Conservation (phyloP, 30 jellyfish, hydroid and myxozoan genomes). For the Aurelia aurita region DNA sequence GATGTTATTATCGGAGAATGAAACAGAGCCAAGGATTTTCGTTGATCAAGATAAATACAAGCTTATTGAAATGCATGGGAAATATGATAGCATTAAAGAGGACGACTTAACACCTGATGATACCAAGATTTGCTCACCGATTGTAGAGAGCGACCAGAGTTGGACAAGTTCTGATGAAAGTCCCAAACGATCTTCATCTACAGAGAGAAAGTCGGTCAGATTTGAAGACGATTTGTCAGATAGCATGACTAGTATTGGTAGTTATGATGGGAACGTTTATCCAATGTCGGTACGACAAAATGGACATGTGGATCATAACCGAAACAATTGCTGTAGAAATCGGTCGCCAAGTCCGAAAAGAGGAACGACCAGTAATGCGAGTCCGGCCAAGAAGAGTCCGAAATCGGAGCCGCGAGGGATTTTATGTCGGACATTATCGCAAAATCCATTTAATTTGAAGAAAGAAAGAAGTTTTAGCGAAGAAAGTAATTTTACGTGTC, state of each 20-base stretch:
- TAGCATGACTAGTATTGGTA: neutral
- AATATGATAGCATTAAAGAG: conserved; percentile 14
- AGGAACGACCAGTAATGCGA: too few species aligned
- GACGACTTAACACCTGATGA: neutral
- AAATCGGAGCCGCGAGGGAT: conserved; percentile 26
- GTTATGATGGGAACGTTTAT: neutral
- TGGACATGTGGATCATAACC: neutral
- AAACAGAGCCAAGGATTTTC: neutral
- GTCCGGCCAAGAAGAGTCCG: too few species aligned
- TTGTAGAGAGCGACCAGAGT: conserved; percentile 36
- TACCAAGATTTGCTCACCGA: neutral
- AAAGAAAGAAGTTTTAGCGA: neutral
- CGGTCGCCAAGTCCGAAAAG: too few species aligned
- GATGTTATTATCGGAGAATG: neutral
- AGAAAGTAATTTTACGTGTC: conserved; percentile 29
- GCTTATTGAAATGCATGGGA: conserved; percentile 15
- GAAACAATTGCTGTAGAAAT: too few species aligned
- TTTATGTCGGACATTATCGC: conserved; percentile 17
- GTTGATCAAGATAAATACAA: neutral
- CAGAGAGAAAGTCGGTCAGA: conserved; percentile 38
- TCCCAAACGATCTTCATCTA: neutral
- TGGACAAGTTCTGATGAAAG: conserved; percentile 34
- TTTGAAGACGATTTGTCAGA: conserved; percentile 19
- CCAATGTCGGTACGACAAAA: neutral
- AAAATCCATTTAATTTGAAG: conserved; percentile 42